These are phyloP conservation scores for Apodemia mormo DNA, from an alignment of 2,888 invertebrate genomes.

Conservation along the genomic window DNA sequence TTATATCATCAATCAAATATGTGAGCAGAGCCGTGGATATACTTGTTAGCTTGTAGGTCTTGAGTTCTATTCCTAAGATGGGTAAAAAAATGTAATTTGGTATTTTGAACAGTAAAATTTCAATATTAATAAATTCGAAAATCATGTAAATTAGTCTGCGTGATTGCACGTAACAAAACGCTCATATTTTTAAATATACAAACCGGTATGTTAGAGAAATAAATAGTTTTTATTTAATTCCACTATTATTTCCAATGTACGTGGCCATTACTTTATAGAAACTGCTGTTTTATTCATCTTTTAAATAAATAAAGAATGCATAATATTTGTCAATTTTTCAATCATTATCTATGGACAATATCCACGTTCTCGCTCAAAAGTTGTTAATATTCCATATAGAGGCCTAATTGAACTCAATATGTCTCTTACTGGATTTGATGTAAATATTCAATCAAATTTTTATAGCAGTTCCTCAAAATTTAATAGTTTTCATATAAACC, in stretches of 20 bases:
- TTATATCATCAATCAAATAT: background rate
- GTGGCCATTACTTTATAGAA: too few species aligned
- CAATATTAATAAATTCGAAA: too few species aligned
- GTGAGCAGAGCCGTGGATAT: background rate
- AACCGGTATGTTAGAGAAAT: too few species aligned
- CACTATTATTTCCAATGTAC: too few species aligned
- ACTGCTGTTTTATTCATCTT: background rate
- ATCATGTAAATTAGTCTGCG: too few species aligned
- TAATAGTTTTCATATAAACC: background rate
- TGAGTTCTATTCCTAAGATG: background rate
- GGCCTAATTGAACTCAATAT: conserved; percentile 32
- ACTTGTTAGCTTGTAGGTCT: background rate
- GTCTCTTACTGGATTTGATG: conserved; percentile 23
- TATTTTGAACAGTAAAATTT: too few species aligned
- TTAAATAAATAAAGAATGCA: background rate
- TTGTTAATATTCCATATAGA: conserved; percentile 26
- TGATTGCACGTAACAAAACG: too few species aligned
- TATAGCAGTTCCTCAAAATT: conserved; percentile 18
- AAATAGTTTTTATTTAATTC: background rate
- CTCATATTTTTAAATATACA: too few species aligned
- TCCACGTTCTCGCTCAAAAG: conserved; percentile 12
- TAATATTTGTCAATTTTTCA: background rate
- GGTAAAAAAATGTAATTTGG: too few species aligned
- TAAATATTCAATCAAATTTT: conserved; percentile 25
- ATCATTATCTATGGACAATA: background rate